Base-by-base conservation (phyloP, 2,888 invertebrate genomes). In the Melangyna quadrimaculata region DNA sequence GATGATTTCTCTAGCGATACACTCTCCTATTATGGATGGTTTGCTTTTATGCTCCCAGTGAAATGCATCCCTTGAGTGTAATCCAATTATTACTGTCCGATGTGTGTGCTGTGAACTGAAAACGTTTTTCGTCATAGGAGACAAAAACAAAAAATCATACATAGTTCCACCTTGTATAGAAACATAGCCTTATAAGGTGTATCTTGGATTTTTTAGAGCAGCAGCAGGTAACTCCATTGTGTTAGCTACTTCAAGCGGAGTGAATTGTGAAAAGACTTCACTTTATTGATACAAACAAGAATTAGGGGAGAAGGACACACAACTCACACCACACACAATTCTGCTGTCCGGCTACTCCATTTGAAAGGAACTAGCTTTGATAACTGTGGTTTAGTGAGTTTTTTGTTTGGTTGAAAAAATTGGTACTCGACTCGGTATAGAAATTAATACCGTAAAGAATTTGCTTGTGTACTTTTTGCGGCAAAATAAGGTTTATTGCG, bases 81-180 rank as follows among this genome's bases (percentile, higher is more conserved):
- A 84, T 84, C 84, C 79, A 84, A 84, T 84, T 84, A 84, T 84
- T 84, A 84, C 79, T 79, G 79, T 79, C 84, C 79, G 59, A 79
- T 75, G 70, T 75, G 84, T 78, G 79, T 67, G 57, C 79, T 71
- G 53, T 55, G 84, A 84, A 84, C 84, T 65, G 75, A 40, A 75
- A 75, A 59, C 55, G 65, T 53, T 53, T 65, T 70, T 69, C 78
- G 53, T 80, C 29, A 55, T 70, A 55, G 19, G 12, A 55, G 17
- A 5, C 4, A 45, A 67, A 8, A 53, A 69, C n/a, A 67, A 45
- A 48, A 22, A 35, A 1, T 4, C 2, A 17, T 0, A 43, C 3
- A 63, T 27, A 63, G 40, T 22, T 45, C 12, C 12, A 19, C 3
- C 40, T 43, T 27, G 3, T 9, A 29, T 10, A n/a, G n/a, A n/a